Percentiles rank a stretch among this genome's conserved stretches.
Conservation (phyloP, 2,888 invertebrate genomes). For the Reticulitermes lucifugus region DNA sequence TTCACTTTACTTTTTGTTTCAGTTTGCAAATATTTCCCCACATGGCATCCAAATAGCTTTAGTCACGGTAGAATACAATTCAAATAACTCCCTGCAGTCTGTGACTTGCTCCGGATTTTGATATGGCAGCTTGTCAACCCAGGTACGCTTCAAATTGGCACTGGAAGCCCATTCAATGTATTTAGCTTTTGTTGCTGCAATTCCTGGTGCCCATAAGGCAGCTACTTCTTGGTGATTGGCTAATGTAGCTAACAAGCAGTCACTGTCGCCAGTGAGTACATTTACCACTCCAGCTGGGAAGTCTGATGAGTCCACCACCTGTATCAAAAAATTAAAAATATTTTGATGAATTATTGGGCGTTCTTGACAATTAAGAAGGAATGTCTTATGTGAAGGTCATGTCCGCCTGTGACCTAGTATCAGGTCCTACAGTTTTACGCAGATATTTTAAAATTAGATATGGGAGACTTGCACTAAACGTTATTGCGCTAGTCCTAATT, state of each 20-base stretch:
- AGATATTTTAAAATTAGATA: too few relatives aligned
- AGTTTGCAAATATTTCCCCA: constrained; percentile 50
- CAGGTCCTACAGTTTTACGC: too few relatives aligned
- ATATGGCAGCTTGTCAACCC: constrained; percentile 11
- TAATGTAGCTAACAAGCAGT: constrained; percentile 12
- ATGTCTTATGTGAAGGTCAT: too few relatives aligned
- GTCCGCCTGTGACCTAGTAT: too few relatives aligned
- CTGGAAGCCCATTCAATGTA: constrained; percentile 31
- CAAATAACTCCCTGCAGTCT: constrained; percentile 18
- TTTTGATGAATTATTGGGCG: not conserved
- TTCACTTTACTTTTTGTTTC: not conserved
- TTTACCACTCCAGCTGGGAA: constrained; percentile 46
- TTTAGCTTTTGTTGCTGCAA: not conserved
- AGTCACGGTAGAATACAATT: constrained; percentile 30
- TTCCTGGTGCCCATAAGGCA: constrained; percentile 30
- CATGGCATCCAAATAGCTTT: constrained; percentile 46
- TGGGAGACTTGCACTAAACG: too few relatives aligned
- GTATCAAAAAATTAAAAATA: not conserved
- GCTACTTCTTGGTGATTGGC: constrained; percentile 43
- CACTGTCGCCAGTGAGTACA: constrained; percentile 38
- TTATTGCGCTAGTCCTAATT: too few relatives aligned
- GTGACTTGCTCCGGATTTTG: not conserved
- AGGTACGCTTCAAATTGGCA: constrained; percentile 39
- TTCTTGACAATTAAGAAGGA: too few relatives aligned
- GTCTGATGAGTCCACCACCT: constrained; percentile 40